Evolutionary conservation across 2,888 invertebrate genomes (phyloP), one percentile per base, ranked within the genome.

Genomic region (Rhaphigaster nebulosa): DNA sequence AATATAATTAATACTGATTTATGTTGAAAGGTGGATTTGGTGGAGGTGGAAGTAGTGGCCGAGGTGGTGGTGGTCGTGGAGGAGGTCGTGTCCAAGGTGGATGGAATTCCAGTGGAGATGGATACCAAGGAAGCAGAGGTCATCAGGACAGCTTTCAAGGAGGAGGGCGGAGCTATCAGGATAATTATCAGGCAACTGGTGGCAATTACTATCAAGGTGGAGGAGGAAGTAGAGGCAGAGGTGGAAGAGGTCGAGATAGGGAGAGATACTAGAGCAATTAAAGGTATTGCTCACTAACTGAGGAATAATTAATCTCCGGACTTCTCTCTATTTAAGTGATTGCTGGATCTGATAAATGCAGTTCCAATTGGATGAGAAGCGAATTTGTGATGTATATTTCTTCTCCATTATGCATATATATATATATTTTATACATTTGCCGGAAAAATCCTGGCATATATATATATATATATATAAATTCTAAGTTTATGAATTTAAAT

Each of bases 1-100:
- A 50, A n/a, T 50, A 12, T 52, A 20, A 26, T 34, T 52, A 45
- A 87, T 38, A 38, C 13, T 41, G n/a, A 15, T 90, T 50, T 54
- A 50, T 87, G n/a, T 89, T 41, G 10, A 52, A n/a, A 87, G 52
- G 93, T 93, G 92, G 93, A 92, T 84, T 93, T 92, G 87, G 92
- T 92, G 70, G 92, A 34, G 60, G 65, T 23, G 92, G 92, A 34
- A 41, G 65, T 23, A 92, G 93, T 56, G 87, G 92, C 87, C 93
- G 93, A 60, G 92, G 94, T 93, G 92, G 94, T 93, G 92, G 94
- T 93, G 92, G 92, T 18, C 91, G 93, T 89, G 92, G 93, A 89
- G 91, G 92, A n/a, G 92, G 93, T 50, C 93, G 94, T 92, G 94
- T 94, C 91, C 94, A 94, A 92, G 94, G 94, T 50, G 94, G 94